Conservation (phyloP, 64 coral and sea anemone species). For the Pocillopora verrucosa region DNA sequence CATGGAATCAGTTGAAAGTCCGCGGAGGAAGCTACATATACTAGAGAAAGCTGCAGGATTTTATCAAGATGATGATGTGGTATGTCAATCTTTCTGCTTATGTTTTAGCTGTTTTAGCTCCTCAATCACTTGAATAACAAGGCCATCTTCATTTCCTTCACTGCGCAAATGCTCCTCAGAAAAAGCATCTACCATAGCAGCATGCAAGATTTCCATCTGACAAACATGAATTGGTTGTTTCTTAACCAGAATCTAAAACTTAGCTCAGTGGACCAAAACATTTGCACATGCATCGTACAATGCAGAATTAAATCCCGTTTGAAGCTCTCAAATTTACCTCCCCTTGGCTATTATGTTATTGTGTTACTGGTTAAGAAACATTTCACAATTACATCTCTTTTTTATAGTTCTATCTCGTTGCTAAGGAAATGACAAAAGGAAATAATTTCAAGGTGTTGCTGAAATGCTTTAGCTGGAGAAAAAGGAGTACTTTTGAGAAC, state of each 20-base stretch:
- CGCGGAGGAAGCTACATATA: background rate
- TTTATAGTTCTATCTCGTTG: constrained; percentile 3
- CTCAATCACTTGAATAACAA: too few relatives aligned
- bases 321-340: too few relatives aligned
- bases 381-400: background rate
- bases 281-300: too few relatives aligned
- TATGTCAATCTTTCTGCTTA: background rate
- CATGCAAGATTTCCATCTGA: background rate
- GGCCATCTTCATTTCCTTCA: too few relatives aligned
- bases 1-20: background rate
- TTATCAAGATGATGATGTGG: background rate
- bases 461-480: background rate
- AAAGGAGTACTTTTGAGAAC: background rate
- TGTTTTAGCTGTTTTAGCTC: background rate
- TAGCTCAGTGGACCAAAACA: too few relatives aligned
- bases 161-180: background rate
- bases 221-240: too few relatives aligned
- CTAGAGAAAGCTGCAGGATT: background rate
- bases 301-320: too few relatives aligned
- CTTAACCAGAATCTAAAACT: too few relatives aligned
- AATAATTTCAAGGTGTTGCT: background rate
- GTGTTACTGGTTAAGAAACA: too few relatives aligned
- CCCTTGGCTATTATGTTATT: too few relatives aligned
- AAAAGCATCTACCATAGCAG: background rate
- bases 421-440: background rate